A percentile compares a stretch with the other conserved stretches of the same genome.
Conservation (phyloP, 2,888 invertebrate species). For the Thymelicus acteon region DNA sequence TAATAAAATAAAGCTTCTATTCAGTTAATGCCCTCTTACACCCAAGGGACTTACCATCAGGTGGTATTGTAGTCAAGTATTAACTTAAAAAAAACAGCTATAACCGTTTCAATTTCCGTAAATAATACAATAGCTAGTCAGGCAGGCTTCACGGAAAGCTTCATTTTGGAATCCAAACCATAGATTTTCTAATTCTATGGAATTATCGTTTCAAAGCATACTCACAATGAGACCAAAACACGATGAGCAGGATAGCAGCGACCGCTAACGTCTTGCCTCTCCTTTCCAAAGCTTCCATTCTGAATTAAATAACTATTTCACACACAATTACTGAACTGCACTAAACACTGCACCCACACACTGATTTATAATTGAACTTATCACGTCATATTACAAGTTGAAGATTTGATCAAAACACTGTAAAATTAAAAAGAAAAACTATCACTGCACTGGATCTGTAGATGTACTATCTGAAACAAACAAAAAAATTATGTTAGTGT, state of each 20-base stretch:
- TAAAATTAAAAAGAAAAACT: neutral
- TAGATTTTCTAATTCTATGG: too few relatives aligned
- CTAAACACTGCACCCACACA: constrained; percentile 32
- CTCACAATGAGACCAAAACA: constrained; percentile 75
- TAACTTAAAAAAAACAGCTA: too few relatives aligned
- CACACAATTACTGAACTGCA: constrained; percentile 30
- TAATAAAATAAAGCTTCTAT: too few relatives aligned
- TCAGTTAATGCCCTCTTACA: too few relatives aligned
- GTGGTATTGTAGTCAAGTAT: too few relatives aligned
- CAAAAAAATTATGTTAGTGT: neutral
- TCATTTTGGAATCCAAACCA: too few relatives aligned
- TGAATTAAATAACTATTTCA: constrained; percentile 40
- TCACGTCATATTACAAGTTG: constrained; percentile 45
- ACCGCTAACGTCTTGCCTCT: constrained; percentile 60
- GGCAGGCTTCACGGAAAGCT: too few relatives aligned
- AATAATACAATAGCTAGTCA: too few relatives aligned
- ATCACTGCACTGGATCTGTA: constrained; percentile 13
- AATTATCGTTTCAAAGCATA: constrained; percentile 39
- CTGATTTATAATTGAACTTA: constrained; percentile 25
- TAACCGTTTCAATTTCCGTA: too few relatives aligned
- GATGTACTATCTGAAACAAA: constrained; percentile 45
- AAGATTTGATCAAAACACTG: neutral
- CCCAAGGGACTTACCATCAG: too few relatives aligned
- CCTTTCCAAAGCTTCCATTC: constrained; percentile 79
- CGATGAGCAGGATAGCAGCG: constrained; percentile 61